phyloP scores from a whole-genome alignment of 2,113 vertebrate species.

The Macheiramphus alcinus region DNA sequence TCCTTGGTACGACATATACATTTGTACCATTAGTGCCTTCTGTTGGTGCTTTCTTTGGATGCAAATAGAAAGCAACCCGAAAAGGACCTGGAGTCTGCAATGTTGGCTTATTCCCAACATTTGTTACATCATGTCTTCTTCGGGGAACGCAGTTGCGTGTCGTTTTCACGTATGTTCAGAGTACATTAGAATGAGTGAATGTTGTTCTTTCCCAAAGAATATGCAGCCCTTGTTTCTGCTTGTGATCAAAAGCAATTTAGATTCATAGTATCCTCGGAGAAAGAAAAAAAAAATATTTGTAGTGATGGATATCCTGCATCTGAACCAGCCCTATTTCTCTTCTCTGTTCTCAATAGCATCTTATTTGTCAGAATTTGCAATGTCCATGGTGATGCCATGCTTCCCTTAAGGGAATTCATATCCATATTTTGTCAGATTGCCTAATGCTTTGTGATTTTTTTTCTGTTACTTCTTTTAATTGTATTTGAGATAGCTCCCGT shows the following conservation, averaged over 20 bases:
- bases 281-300: background rate
- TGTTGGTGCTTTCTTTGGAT: background rate
- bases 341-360: background rate
- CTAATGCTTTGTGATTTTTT: background rate
- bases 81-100: constrained; percentile 10
- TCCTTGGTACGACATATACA: background rate
- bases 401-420: background rate
- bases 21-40: background rate
- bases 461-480: background rate
- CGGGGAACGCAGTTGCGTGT: rapidly evolving
- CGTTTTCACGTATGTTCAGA: background rate
- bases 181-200: background rate
- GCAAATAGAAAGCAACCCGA: background rate
- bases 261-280: background rate
- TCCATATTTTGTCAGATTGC: background rate
- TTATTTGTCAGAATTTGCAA: background rate
- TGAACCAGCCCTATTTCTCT: background rate
- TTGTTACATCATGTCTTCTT: background rate
- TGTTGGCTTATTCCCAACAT: background rate
- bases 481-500: background rate
- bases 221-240: background rate
- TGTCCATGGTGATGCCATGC: background rate
- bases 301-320: background rate
- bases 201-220: background rate
- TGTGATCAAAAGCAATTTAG: background rate